Evolutionary conservation across 1,140 invertebrate species (phyloP).

Genomic region (Druon quercuslanigerum): DNA sequence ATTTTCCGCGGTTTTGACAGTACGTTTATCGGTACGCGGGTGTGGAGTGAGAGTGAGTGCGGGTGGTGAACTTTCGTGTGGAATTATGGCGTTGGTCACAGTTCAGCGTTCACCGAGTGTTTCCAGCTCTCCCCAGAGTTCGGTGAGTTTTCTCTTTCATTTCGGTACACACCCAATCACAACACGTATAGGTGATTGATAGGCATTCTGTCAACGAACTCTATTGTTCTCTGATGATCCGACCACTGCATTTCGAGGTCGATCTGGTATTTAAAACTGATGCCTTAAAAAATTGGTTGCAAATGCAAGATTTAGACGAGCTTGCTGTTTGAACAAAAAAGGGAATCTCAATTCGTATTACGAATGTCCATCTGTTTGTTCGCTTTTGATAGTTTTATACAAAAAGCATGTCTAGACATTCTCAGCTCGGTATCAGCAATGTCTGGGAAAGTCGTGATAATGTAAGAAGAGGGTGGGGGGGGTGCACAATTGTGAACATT

Average conservation of each 20-base stretch:
- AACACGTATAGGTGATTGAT: conserved; percentile 21
- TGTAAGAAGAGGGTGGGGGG: neutral
- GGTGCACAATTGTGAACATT: conserved; percentile 40
- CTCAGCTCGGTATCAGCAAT: no score
- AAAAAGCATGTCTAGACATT: no score
- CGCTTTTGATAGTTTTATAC: no score
- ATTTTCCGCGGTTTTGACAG: conserved; percentile 65
- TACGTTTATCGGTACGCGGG: conserved; percentile 58
- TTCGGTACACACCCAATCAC: conserved; percentile 32
- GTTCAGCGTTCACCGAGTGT: conserved; percentile 83
- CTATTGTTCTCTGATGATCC: neutral
- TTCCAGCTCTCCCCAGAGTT: conserved; percentile 81
- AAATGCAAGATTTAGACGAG: conserved; percentile 53
- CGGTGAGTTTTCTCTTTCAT: conserved; percentile 70
- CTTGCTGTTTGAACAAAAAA: conserved; percentile 53
- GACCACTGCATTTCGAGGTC: neutral
- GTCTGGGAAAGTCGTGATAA: neutral
- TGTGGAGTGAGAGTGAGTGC: conserved; percentile 58
- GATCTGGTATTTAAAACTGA: neutral
- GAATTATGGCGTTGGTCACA: conserved; percentile 81
- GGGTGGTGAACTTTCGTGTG: conserved; percentile 52
- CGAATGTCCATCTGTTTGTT: no score
- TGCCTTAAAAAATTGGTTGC: conserved; percentile 35
- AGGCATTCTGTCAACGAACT: conserved; percentile 21
- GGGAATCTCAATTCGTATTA: neutral